These are phyloP conservation scores for Adrianichthys oophorus DNA, from an alignment of 2,797 vertebrate species.

Conservation along the genomic window DNA sequence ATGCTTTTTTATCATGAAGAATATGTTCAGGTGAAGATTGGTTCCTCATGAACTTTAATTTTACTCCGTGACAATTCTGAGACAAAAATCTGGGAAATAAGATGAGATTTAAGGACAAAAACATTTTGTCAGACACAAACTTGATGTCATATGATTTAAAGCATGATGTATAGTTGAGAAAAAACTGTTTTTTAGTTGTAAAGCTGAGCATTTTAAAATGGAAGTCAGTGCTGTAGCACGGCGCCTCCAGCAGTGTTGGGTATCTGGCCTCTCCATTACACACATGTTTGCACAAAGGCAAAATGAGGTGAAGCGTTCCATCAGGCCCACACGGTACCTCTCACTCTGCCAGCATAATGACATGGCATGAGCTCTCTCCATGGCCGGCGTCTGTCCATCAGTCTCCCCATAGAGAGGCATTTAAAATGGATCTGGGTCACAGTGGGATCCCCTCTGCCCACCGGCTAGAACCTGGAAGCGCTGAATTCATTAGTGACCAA, in stretches of 20 bases:
- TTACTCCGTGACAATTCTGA: too few species aligned
- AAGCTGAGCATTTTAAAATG: too few species aligned
- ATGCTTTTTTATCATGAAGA: too few species aligned
- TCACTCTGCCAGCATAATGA: slow-evolving; percentile 50
- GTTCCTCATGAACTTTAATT: too few species aligned
- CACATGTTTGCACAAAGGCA: slow-evolving; percentile 41
- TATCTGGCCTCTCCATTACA: slow-evolving; percentile 4
- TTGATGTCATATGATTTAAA: too few species aligned
- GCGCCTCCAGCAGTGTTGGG: not conserved
- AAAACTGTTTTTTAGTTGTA: too few species aligned
- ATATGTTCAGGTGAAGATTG: too few species aligned
- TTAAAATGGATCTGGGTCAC: slow-evolving; percentile 74
- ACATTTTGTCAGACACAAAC: too few species aligned
- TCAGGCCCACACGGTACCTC: slow-evolving; percentile 46
- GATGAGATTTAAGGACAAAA: too few species aligned
- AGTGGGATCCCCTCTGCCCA: slow-evolving; percentile 61
- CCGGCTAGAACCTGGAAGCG: slow-evolving; percentile 50
- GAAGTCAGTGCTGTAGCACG: too few species aligned
- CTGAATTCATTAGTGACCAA: slow-evolving; percentile 45
- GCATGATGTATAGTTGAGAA: too few species aligned
- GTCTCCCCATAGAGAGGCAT: slow-evolving; percentile 53
- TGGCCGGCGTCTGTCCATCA: slow-evolving; percentile 52
- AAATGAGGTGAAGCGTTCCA: slow-evolving; percentile 48
- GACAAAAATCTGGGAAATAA: too few species aligned
- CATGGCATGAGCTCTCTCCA: slow-evolving; percentile 25